Percentiles rank a stretch among this genome's conserved stretches.
Evolutionary conservation across 1,140 invertebrate species (phyloP).

Genomic region (Diabrotica virgifera): DNA sequence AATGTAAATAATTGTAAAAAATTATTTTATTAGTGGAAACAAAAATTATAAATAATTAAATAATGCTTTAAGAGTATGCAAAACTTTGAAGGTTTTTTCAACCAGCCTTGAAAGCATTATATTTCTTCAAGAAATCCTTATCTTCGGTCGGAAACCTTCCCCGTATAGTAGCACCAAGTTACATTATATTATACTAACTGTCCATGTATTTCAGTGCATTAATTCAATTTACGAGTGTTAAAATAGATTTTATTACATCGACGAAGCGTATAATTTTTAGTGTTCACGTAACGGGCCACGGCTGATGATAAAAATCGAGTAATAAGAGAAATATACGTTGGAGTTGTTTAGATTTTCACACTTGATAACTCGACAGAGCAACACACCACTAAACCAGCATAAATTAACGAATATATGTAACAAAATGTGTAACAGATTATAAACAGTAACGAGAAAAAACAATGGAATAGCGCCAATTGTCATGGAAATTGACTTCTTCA

Average conservation of each 20-base stretch:
- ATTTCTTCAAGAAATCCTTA: too few species aligned
- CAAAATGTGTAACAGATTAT: neutral
- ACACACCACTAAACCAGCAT: neutral
- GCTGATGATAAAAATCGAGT: conserved; percentile 15
- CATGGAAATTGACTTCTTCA: neutral
- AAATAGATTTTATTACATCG: conserved; percentile 22
- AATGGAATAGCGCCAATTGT: neutral
- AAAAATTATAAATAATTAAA: too few species aligned
- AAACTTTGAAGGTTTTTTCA: too few species aligned
- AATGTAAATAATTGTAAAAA: too few species aligned
- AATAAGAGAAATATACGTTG: conserved; percentile 16
- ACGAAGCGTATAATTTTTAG: conserved; percentile 22
- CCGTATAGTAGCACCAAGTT: too few species aligned
- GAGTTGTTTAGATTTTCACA: conserved; percentile 20
- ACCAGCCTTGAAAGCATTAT: too few species aligned
- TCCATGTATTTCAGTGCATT: neutral
- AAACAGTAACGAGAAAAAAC: neutral
- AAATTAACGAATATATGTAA: conserved; percentile 22
- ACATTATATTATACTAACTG: too few species aligned
- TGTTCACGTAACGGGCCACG: conserved; percentile 12
- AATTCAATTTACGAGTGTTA: conserved; percentile 15
- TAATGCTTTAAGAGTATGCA: too few species aligned
- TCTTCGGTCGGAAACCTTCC: too few species aligned
- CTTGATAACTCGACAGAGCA: conserved; percentile 18
- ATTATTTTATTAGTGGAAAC: too few species aligned